Percentiles rank a stretch among this genome's conserved stretches.
These are phyloP conservation scores for Tachysurus fulvidraco DNA, from an alignment of 2,113 vertebrate genomes.

Conservation along the genomic window DNA sequence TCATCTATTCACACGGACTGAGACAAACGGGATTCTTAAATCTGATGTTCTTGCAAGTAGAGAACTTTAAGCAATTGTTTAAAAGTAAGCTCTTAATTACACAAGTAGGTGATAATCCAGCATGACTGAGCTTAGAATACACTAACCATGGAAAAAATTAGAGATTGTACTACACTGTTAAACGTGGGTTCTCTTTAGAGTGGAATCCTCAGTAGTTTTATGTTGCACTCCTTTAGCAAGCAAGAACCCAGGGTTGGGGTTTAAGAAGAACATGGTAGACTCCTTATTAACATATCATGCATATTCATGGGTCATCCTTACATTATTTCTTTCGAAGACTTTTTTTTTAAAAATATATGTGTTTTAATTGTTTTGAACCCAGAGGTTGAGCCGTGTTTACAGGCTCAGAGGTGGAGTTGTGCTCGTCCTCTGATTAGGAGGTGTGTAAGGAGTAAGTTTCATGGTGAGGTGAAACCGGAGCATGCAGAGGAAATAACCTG, in stretches of 20 bases:
- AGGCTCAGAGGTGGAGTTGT: background rate
- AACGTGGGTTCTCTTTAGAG: background rate
- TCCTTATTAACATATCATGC: background rate
- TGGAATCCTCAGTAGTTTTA: too few relatives aligned
- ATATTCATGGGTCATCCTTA: background rate
- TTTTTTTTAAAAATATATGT: background rate
- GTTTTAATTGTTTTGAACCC: background rate
- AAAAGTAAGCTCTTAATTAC: background rate
- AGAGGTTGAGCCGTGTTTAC: background rate
- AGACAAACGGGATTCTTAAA: background rate
- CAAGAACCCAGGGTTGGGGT: background rate
- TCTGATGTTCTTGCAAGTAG: background rate
- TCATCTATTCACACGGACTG: background rate
- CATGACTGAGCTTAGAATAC: too few relatives aligned
- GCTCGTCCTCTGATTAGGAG: background rate
- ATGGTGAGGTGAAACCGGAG: slow-evolving; percentile 21
- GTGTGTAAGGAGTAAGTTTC: background rate
- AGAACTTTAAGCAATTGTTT: background rate
- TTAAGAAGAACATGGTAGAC: background rate
- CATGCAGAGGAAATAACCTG: slow-evolving; percentile 68
- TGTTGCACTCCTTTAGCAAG: background rate
- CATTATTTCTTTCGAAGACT: background rate
- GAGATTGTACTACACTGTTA: background rate
- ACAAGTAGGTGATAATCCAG: too few relatives aligned
- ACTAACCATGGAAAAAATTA: background rate